These are phyloP conservation scores for Cheiracanthium punctorium DNA, from an alignment of 2,888 invertebrate genomes.

Conservation along the genomic window DNA sequence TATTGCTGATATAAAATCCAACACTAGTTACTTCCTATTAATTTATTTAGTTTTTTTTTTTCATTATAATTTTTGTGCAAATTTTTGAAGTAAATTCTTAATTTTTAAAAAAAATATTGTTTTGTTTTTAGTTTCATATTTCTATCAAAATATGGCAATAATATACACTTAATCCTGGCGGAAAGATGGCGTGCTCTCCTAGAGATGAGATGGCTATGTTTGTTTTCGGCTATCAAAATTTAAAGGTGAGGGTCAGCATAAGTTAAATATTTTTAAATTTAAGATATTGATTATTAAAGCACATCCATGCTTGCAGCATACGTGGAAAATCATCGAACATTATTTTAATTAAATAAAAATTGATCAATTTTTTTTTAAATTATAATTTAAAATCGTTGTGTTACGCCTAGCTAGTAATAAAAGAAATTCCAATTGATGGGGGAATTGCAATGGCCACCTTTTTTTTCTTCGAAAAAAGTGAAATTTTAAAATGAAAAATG, in stretches of 20 bases:
- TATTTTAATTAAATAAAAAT: slow-evolving; percentile 22
- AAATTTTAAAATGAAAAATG: not conserved
- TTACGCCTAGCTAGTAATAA: slow-evolving; percentile 68
- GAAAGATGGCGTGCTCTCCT: slow-evolving; percentile 68
- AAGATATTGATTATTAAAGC: too few relatives aligned
- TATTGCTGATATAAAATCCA: too few relatives aligned
- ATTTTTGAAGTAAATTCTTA: too few relatives aligned
- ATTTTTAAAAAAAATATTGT: too few relatives aligned
- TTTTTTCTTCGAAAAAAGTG: slow-evolving; percentile 14
- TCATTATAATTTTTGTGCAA: too few relatives aligned
- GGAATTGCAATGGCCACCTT: slow-evolving; percentile 45
- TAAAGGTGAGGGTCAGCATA: slow-evolving; percentile 45
- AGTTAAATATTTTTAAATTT: not conserved
- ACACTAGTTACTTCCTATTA: too few relatives aligned
- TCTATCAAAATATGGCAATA: slow-evolving; percentile 67
- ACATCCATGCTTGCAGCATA: too few relatives aligned
- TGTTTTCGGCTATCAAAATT: slow-evolving; percentile 61
- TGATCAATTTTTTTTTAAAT: slow-evolving; percentile 54
- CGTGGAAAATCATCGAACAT: too few relatives aligned
- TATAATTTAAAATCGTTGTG: slow-evolving; percentile 66
- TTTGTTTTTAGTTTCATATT: slow-evolving; percentile 58
- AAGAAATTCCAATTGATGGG: slow-evolving; percentile 57
- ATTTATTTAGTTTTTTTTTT: too few relatives aligned
- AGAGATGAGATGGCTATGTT: slow-evolving; percentile 62
- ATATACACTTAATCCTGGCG: slow-evolving; percentile 51